These are phyloP conservation scores for Drosophila varians DNA, from an alignment of 1,140 invertebrate species.

Conservation along the genomic window DNA sequence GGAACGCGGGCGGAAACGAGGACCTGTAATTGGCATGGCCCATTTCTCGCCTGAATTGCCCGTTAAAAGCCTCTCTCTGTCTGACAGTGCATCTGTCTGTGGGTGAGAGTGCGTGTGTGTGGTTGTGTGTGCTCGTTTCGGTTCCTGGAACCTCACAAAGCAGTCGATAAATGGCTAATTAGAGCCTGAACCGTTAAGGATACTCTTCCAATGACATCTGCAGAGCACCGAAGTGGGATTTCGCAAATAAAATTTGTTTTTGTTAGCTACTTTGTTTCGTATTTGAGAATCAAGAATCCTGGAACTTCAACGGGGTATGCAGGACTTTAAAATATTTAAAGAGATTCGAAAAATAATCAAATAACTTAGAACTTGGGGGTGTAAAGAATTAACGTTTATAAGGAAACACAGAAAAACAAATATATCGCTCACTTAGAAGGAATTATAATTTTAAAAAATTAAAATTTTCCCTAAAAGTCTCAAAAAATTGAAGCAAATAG, in stretches of 20 bases:
- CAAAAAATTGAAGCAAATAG: too few species aligned
- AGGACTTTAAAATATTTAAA: too few species aligned
- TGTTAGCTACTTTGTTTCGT: neutral
- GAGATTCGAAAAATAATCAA: too few species aligned
- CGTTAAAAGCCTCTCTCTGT: neutral
- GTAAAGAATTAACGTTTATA: too few species aligned
- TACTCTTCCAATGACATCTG: neutral
- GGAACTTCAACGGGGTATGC: too few species aligned
- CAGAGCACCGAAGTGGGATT: neutral
- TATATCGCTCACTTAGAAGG: too few species aligned
- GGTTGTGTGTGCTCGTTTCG: slow-evolving; percentile 24
- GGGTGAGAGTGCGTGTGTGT: slow-evolving; percentile 6
- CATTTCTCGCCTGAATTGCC: slow-evolving; percentile 34
- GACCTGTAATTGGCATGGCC: slow-evolving; percentile 46
- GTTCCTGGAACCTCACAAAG: slow-evolving; percentile 27
- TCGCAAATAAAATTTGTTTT: neutral
- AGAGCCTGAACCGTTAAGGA: neutral
- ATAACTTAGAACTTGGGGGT: too few species aligned
- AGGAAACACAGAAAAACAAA: too few species aligned
- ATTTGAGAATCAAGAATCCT: neutral
- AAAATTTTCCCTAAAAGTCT: too few species aligned
- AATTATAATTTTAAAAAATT: too few species aligned
- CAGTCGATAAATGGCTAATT: slow-evolving; percentile 1
- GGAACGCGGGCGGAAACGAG: slow-evolving; percentile 10
- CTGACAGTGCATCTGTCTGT: too few species aligned